These are phyloP conservation scores for Drosophila ficusphila DNA, from an alignment of 1,140 invertebrate species.

Conservation along the genomic window DNA sequence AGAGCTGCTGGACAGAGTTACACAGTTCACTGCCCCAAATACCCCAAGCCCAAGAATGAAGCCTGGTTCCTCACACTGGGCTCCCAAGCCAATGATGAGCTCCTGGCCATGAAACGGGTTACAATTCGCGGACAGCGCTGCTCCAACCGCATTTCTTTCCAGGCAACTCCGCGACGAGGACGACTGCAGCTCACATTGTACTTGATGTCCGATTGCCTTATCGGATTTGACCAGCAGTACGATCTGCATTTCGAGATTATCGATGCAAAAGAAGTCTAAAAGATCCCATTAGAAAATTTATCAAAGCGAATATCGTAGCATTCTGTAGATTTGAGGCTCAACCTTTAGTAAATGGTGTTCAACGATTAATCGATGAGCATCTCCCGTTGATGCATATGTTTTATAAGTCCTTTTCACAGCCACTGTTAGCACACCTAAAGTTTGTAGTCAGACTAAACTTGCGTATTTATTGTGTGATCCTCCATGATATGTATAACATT, in stretches of 20 bases:
- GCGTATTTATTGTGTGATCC: slow-evolving; percentile 45
- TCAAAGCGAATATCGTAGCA: slow-evolving; percentile 3
- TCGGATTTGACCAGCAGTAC: slow-evolving; percentile 98
- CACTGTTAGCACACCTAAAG: slow-evolving; percentile 10
- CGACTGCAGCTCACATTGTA: slow-evolving; percentile 92
- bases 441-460: slow-evolving; percentile 17
- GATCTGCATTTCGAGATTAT: slow-evolving; percentile 88
- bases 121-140: slow-evolving; percentile 84
- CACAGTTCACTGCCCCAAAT: slow-evolving; percentile 91
- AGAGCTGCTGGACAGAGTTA: slow-evolving; percentile 84
- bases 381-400: neutral
- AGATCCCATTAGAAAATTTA: neutral
- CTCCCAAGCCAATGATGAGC: slow-evolving; percentile 88
- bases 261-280: slow-evolving; percentile 76
- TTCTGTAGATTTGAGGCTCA: slow-evolving; percentile 36
- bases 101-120: slow-evolving; percentile 94
- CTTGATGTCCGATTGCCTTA: slow-evolving; percentile 96
- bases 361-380: too few species aligned
- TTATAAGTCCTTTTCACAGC: neutral
- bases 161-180: slow-evolving; percentile 86
- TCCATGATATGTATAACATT: slow-evolving; percentile 49
- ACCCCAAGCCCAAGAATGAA: slow-evolving; percentile 97
- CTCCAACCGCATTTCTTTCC: slow-evolving; percentile 82
- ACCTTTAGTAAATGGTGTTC: slow-evolving; percentile 16
- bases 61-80: slow-evolving; percentile 97